A percentile compares a stretch with the other conserved stretches of the same genome.
phyloP scores from a whole-genome alignment of 2,888 invertebrate genomes.

The Agriotes lineatus region DNA sequence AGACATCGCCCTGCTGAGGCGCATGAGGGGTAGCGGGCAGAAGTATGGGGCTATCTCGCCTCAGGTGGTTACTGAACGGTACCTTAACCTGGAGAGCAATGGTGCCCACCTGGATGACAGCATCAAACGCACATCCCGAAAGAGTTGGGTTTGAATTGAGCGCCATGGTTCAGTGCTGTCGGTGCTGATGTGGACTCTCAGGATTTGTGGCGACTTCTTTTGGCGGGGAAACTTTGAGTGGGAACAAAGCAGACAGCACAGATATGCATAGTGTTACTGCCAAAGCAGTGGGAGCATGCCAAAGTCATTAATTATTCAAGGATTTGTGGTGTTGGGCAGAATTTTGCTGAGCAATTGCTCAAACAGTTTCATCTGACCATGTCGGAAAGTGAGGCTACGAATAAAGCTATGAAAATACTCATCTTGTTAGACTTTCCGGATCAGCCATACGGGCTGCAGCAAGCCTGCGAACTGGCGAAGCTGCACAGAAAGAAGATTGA shows the following conservation, averaged over 20 bases:
- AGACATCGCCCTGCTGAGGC: slow-evolving; percentile 67
- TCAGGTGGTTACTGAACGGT: slow-evolving; percentile 81
- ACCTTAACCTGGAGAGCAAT: slow-evolving; percentile 96
- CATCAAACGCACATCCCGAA: slow-evolving; percentile 92
- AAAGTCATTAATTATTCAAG: slow-evolving; percentile 97
- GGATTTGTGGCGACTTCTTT: slow-evolving; percentile 96
- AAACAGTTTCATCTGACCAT: slow-evolving; percentile 93
- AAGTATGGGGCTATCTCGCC: slow-evolving; percentile 84
- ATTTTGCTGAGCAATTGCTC: slow-evolving; percentile 88
- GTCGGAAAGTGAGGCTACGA: slow-evolving; percentile 80
- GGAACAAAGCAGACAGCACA: slow-evolving; percentile 86
- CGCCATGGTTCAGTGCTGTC: slow-evolving; percentile 93
- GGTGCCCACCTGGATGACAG: slow-evolving; percentile 99
- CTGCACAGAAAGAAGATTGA: slow-evolving; percentile 72
- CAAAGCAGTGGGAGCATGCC: slow-evolving; percentile 89
- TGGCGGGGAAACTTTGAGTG: slow-evolving; percentile 98
- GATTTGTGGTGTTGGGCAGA: slow-evolving; percentile 96
- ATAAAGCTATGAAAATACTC: slow-evolving; percentile 92
- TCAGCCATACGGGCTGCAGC: slow-evolving; percentile 68
- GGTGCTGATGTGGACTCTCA: slow-evolving; percentile 99
- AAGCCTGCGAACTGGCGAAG: slow-evolving; percentile 75
- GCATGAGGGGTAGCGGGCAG: slow-evolving; percentile 51
- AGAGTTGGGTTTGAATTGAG: slow-evolving; percentile 96
- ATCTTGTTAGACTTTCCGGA: slow-evolving; percentile 70
- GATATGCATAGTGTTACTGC: slow-evolving; percentile 98